These are phyloP conservation scores for Orycteropus afer DNA, from an alignment of 2,113 vertebrate genomes.

Conservation along the genomic window DNA sequence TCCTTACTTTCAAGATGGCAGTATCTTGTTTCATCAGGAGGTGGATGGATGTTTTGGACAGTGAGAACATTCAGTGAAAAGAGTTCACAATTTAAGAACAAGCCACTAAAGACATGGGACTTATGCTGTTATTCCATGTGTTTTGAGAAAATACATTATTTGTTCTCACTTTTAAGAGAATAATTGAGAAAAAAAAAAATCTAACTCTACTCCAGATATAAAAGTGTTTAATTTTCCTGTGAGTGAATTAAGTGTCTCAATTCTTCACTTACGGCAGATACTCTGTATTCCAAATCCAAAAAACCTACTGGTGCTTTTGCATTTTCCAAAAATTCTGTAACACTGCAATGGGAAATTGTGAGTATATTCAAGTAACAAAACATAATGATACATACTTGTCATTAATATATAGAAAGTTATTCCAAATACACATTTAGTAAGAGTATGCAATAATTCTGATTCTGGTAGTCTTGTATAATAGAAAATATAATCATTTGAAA, in stretches of 20 bases:
- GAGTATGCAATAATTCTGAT: not conserved
- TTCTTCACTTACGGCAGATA: not conserved
- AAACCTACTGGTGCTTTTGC: not conserved
- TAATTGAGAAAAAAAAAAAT: not conserved
- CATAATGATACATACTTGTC: not conserved
- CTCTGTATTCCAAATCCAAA: not conserved
- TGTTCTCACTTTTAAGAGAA: not conserved
- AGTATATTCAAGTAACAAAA: not conserved
- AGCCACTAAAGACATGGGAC: not conserved
- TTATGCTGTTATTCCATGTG: fast-evolving
- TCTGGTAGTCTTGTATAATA: not conserved
- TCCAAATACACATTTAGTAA: not conserved
- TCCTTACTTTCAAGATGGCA: too few relatives aligned
- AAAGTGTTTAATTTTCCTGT: not conserved
- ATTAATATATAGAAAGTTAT: not conserved
- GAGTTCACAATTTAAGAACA: not conserved
- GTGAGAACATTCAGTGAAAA: not conserved
- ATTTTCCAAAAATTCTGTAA: not conserved
- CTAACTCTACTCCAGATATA: not conserved
- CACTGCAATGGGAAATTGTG: not conserved
- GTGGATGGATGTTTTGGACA: not conserved
- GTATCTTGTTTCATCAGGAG: not conserved
- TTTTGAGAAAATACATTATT: not conserved
- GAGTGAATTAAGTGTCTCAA: not conserved
- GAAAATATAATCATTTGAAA: not conserved